A percentile compares a stretch with the other conserved stretches of the same genome.
phyloP scores from a whole-genome alignment of 2,113 vertebrate species.

The Salvator merianae region DNA sequence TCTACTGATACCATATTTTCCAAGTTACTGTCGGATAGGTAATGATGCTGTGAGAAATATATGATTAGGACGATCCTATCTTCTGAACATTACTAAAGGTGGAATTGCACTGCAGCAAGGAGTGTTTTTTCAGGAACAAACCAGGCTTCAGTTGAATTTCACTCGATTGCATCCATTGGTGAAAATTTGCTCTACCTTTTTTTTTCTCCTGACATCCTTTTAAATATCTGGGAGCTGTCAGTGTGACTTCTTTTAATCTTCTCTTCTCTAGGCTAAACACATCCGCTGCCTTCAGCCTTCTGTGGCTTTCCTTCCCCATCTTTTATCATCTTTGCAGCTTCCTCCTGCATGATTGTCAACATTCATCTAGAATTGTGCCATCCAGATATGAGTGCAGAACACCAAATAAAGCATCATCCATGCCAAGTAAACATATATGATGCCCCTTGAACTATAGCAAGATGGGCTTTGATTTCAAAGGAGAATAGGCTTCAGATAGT shows the following conservation, averaged over 20 bases:
- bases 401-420: background rate
- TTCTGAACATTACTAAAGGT: background rate
- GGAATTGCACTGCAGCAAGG: background rate
- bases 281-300: background rate
- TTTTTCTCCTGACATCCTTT: background rate
- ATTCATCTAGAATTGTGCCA: slow-evolving; percentile 2
- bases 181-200: background rate
- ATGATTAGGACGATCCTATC: background rate
- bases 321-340: background rate
- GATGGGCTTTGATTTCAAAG: background rate
- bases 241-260: slow-evolving; percentile 14
- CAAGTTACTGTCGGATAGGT: background rate
- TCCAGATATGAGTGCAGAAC: background rate
- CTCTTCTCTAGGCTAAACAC: background rate
- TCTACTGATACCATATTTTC: background rate
- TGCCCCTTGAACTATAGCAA: background rate
- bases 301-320: background rate
- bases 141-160: background rate
- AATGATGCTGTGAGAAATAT: background rate
- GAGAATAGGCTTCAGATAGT: background rate
- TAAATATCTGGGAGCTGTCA: slow-evolving; percentile 4
- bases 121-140: background rate
- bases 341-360: slow-evolving; percentile 4
- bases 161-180: background rate
- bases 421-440: background rate